These are phyloP conservation scores for Patella caerulea DNA, from an alignment of 2,888 invertebrate genomes.

Conservation along the genomic window DNA sequence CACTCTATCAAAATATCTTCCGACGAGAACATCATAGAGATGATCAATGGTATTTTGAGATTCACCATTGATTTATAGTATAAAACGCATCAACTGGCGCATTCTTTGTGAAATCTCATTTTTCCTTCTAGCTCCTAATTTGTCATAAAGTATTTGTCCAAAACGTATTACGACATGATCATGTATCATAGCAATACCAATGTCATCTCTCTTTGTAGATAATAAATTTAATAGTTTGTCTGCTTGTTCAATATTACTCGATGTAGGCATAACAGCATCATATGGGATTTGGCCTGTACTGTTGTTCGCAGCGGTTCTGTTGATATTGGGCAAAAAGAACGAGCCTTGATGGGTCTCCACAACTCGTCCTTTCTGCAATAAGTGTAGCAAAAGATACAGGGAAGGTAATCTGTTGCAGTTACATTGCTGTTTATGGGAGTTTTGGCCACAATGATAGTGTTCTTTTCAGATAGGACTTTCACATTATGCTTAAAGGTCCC, in stretches of 20 bases:
- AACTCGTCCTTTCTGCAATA: neutral
- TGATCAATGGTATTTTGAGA: neutral
- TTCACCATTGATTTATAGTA: neutral
- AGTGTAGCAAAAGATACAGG: slow-evolving; percentile 3
- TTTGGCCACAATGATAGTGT: neutral
- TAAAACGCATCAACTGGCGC: slow-evolving; percentile 4
- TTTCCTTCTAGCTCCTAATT: too few relatives aligned
- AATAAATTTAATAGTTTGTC: too few relatives aligned
- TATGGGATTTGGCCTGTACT: neutral
- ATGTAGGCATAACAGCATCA: neutral
- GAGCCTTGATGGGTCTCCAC: too few relatives aligned
- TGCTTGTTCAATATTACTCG: neutral
- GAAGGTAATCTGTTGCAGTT: slow-evolving; percentile 7
- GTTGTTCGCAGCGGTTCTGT: neutral
- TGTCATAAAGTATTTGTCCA: too few relatives aligned
- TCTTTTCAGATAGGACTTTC: neutral
- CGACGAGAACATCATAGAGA: neutral
- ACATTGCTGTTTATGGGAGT: neutral
- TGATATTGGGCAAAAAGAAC: neutral
- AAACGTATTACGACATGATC: too few relatives aligned
- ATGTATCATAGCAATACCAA: too few relatives aligned
- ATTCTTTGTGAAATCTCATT: too few relatives aligned
- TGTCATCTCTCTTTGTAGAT: too few relatives aligned
- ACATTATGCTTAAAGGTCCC: neutral
- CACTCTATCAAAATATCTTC: slow-evolving; percentile 11